A percentile compares a stretch with the other conserved stretches of the same genome.
phyloP scores from a whole-genome alignment of 2,888 invertebrate species.

The Megamerina dolium region DNA sequence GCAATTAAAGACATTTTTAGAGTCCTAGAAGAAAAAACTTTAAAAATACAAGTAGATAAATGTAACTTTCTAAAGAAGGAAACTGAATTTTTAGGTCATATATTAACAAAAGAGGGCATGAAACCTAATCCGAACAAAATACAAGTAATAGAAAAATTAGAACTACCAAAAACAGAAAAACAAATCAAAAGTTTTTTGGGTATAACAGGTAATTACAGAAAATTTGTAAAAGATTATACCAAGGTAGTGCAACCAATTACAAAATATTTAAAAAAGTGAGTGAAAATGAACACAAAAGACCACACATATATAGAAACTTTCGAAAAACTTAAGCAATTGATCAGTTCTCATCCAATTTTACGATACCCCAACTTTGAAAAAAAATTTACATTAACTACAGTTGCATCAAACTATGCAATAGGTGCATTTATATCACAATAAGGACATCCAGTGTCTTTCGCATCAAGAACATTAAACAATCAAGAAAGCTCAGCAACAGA shows the following conservation, averaged over 20 bases:
- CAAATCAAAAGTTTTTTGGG: conserved; percentile 14
- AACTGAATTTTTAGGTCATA: too few relatives aligned
- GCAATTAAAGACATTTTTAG: too few relatives aligned
- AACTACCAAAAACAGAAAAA: conserved; percentile 8
- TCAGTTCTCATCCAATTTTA: conserved; percentile 1
- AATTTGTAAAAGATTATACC: too few relatives aligned
- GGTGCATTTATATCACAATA: not conserved
- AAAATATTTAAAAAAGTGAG: too few relatives aligned
- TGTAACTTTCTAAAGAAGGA: too few relatives aligned
- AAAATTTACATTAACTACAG: not conserved
- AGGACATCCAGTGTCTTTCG: conserved; percentile 3
- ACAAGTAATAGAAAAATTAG: not conserved
- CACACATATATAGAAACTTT: conserved; percentile 2
- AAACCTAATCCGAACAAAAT: conserved; percentile 4
- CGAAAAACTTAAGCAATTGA: not conserved
- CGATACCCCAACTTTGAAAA: conserved; percentile 1
- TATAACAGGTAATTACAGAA: too few relatives aligned
- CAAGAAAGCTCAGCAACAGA: too few relatives aligned
- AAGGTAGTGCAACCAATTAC: conserved; percentile 8
- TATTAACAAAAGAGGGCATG: too few relatives aligned
- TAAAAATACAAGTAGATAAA: too few relatives aligned
- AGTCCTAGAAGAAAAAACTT: too few relatives aligned
- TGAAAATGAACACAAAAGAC: conserved; percentile 1
- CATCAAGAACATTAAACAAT: conserved; percentile 6
- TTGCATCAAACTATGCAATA: conserved; percentile 3